Percentiles rank a stretch among this genome's conserved stretches.
Evolutionary conservation across 1,140 invertebrate species (phyloP).

Genomic region (Propsilocerus akamusi): DNA sequence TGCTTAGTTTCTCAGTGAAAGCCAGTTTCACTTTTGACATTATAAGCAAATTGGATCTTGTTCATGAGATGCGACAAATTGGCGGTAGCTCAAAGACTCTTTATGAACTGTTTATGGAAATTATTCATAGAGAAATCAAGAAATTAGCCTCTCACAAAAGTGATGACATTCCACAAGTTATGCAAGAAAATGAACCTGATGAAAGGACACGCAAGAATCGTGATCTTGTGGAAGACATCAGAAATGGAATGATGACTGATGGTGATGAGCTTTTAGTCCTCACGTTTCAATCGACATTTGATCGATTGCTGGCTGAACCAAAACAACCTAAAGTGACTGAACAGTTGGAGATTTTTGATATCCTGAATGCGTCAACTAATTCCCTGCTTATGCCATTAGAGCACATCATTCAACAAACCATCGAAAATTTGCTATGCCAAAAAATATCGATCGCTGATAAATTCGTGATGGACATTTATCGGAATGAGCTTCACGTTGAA

Average conservation of each 20-base stretch:
- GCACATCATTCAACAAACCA: neutral
- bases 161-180: neutral
- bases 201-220: neutral
- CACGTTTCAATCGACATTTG: neutral
- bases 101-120: slow-evolving; percentile 2
- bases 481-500: slow-evolving; percentile 11
- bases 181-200: neutral
- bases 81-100: neutral
- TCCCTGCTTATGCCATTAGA: neutral
- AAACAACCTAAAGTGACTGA: slow-evolving; percentile 5
- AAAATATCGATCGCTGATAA: slow-evolving; percentile 13
- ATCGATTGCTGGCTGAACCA: neutral
- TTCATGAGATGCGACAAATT: slow-evolving; percentile 11
- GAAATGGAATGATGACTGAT: neutral
- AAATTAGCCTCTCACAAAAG: neutral
- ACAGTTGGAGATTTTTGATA: neutral
- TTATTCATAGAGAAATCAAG: neutral
- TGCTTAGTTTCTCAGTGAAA: slow-evolving; percentile 14
- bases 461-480: slow-evolving; percentile 15
- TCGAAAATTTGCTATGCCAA: slow-evolving; percentile 10
- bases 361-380: neutral
- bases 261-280: neutral
- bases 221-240: neutral
- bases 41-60: slow-evolving; percentile 12
- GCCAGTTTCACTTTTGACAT: slow-evolving; percentile 16